Conservation (phyloP, 37 sponge, comb jelly and placozoan species). For the Agelas oroides region DNA sequence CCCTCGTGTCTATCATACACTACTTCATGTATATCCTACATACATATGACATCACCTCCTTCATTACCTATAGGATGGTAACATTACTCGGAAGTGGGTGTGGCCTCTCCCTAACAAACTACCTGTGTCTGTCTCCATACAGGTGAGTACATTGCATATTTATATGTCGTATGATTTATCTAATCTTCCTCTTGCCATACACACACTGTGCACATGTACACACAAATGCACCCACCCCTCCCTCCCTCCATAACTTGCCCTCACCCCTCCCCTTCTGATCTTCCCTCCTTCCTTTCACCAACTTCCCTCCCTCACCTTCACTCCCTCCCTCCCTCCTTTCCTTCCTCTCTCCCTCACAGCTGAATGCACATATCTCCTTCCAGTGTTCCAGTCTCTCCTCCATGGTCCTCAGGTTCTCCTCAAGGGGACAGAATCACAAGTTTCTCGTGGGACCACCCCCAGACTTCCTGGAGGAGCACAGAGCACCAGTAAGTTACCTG, state of each 20-base stretch:
- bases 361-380: constrained; percentile 69
- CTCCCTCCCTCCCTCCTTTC: not conserved
- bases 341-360: constrained; percentile 11
- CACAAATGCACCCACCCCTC: not conserved
- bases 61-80: constrained; percentile 65
- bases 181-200: too few relatives aligned
- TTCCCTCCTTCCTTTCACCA: too few relatives aligned
- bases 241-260: too few relatives aligned
- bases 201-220: not conserved
- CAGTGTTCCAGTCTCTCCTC: constrained; percentile 57
- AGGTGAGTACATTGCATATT: constrained; percentile 30
- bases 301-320: not conserved
- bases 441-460: constrained; percentile 41
- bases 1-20: too few relatives aligned
- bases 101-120: constrained; percentile 83
- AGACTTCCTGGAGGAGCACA: not conserved
- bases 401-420: constrained; percentile 71
- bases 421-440: constrained; percentile 54
- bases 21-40: too few relatives aligned
- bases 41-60: too few relatives aligned
- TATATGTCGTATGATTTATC: too few relatives aligned
- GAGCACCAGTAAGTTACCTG: not conserved
- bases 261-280: not conserved
- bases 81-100: constrained; percentile 59
- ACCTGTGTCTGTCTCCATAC: constrained; percentile 50